Percentiles rank a stretch among this genome's conserved stretches.
These are phyloP conservation scores for Cochlearius cochlearius DNA, from an alignment of 2,113 vertebrate genomes.

Conservation along the genomic window DNA sequence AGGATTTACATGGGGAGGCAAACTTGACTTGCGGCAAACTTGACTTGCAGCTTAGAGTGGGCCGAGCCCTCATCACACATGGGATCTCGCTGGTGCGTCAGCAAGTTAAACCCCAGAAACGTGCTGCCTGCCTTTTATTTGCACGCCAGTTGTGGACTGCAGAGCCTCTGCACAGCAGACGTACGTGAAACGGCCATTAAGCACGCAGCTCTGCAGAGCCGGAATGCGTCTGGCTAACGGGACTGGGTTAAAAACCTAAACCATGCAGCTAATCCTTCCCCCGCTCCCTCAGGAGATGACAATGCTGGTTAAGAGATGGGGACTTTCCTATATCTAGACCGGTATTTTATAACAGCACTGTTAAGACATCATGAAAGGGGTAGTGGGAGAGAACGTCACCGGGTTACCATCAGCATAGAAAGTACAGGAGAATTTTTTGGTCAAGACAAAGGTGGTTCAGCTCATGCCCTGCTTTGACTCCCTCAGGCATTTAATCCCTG, in stretches of 20 bases:
- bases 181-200: fast-evolving
- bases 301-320: not conserved
- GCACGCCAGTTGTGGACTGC: fast-evolving
- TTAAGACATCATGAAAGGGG: not conserved
- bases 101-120: not conserved
- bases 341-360: not conserved
- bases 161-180: fast-evolving
- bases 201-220: not conserved
- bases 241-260: not conserved
- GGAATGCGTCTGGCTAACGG: not conserved
- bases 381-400: not conserved
- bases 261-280: not conserved
- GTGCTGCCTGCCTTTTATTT: not conserved
- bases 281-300: fast-evolving
- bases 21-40: not conserved
- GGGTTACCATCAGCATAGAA: not conserved
- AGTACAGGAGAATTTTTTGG: not conserved
- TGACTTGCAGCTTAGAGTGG: not conserved
- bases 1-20: not conserved
- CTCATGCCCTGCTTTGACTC: not conserved
- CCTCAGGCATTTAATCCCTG: not conserved
- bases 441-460: not conserved
- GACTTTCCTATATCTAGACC: not conserved
- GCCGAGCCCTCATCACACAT: not conserved
- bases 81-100: not conserved